phyloP scores from a whole-genome alignment of 2,113 vertebrate genomes.

The Condylura cristata region DNA sequence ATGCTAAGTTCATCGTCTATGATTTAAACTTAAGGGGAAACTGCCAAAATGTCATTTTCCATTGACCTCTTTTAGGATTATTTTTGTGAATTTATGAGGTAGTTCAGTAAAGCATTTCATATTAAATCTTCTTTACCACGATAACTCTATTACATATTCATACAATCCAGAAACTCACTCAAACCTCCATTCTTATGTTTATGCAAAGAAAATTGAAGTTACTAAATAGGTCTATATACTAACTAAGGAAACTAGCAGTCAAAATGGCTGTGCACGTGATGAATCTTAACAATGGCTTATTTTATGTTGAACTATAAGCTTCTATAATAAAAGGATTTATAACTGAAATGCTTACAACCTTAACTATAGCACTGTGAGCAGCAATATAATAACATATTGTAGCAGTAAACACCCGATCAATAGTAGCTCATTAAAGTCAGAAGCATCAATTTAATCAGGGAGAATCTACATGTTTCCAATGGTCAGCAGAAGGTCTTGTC shows the following conservation, averaged over 20 bases:
- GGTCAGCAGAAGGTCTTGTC: slow-evolving; percentile 79
- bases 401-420: slow-evolving; percentile 62
- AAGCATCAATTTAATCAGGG: slow-evolving; percentile 47
- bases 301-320: slow-evolving; percentile 3
- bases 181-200: neutral
- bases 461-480: slow-evolving; percentile 71
- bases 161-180: neutral
- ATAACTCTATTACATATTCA: neutral
- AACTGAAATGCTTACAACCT: slow-evolving; percentile 2
- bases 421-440: slow-evolving; percentile 70
- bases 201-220: slow-evolving; percentile 9
- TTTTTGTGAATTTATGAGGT: neutral
- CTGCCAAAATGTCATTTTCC: slow-evolving; percentile 18
- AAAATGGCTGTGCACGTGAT: neutral
- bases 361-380: neutral
- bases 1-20: neutral
- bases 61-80: neutral
- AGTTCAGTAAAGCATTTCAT: neutral
- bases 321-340: slow-evolving; percentile 28
- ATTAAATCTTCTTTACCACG: slow-evolving; percentile 25
- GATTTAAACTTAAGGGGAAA: neutral
- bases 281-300: neutral
- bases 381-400: slow-evolving; percentile 62
- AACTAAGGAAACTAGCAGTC: slow-evolving; percentile 48
- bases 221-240: neutral